Conservation (phyloP, 2,888 invertebrate species). For the Lissonota sp. region DNA sequence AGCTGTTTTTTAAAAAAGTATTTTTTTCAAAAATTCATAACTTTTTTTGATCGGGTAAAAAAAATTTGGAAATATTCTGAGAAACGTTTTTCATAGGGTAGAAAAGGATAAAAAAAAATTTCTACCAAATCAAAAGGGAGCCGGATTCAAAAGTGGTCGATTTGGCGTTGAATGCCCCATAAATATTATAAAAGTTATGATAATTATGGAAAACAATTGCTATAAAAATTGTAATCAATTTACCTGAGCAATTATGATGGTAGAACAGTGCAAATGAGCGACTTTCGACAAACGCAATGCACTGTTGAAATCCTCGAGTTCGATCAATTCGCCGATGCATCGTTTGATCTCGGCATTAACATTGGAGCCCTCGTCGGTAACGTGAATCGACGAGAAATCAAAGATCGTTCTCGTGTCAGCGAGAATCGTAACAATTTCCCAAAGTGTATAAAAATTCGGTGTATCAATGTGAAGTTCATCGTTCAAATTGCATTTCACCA, state of each 20-base stretch:
- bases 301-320: slow-evolving; percentile 85
- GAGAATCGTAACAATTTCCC: slow-evolving; percentile 86
- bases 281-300: slow-evolving; percentile 86
- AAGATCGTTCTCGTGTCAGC: slow-evolving; percentile 86
- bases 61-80: no score
- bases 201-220: no score
- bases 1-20: no score
- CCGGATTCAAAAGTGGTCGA: no score
- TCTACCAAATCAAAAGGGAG: not conserved
- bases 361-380: slow-evolving; percentile 84
- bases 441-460: slow-evolving; percentile 84
- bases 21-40: no score
- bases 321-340: slow-evolving; percentile 85
- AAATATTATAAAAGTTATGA: no score
- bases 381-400: slow-evolving; percentile 84
- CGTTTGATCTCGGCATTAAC: slow-evolving; percentile 85
- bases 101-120: not conserved
- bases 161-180: no score
- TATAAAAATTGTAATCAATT: slow-evolving; percentile 10
- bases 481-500: slow-evolving; percentile 75
- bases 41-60: no score
- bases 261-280: slow-evolving; percentile 73
- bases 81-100: slow-evolving; percentile 18
- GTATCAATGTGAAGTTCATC: slow-evolving; percentile 75
- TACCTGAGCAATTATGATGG: slow-evolving; percentile 80